Evolutionary conservation across 2,888 invertebrate species (phyloP).

Genomic region (Leuctra nigra): DNA sequence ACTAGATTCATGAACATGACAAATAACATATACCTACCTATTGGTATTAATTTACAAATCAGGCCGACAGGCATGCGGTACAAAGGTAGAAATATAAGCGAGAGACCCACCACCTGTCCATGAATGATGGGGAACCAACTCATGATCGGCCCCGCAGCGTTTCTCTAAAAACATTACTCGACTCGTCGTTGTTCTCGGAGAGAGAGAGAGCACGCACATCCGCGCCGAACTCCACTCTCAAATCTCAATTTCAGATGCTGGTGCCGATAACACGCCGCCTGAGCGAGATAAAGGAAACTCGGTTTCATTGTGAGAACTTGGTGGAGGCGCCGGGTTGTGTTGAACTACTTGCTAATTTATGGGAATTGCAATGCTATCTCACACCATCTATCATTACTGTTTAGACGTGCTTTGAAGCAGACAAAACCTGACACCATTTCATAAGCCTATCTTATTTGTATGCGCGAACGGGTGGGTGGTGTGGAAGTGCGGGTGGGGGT

Average conservation of each 20-base stretch:
- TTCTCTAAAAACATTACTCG: constrained; percentile 1
- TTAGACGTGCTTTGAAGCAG: not conserved
- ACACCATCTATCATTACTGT: constrained; percentile 11
- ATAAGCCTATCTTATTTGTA: not conserved
- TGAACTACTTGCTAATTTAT: not conserved
- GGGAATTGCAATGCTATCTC: not conserved
- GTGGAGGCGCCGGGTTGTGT: constrained; percentile 8
- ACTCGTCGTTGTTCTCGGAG: not conserved
- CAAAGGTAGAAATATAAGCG: constrained; percentile 14
- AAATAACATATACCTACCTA: not conserved
- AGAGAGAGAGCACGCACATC: constrained; percentile 11
- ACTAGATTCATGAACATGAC: not conserved
- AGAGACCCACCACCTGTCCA: constrained; percentile 6
- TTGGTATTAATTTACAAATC: constrained; percentile 18
- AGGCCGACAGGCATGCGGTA: constrained; percentile 11
- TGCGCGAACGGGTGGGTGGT: not conserved
- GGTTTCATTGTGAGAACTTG: not conserved
- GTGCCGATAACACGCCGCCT: constrained; percentile 5
- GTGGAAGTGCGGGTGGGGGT: not conserved
- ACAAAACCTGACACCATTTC: not conserved
- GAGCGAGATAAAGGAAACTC: not conserved
- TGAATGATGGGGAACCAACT: constrained; percentile 13
- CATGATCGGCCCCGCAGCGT: constrained; percentile 6
- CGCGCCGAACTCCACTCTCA: not conserved
- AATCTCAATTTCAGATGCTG: constrained; percentile 12